These are phyloP conservation scores for Tiliacea aurago DNA, from an alignment of 2,888 invertebrate species.

Conservation along the genomic window DNA sequence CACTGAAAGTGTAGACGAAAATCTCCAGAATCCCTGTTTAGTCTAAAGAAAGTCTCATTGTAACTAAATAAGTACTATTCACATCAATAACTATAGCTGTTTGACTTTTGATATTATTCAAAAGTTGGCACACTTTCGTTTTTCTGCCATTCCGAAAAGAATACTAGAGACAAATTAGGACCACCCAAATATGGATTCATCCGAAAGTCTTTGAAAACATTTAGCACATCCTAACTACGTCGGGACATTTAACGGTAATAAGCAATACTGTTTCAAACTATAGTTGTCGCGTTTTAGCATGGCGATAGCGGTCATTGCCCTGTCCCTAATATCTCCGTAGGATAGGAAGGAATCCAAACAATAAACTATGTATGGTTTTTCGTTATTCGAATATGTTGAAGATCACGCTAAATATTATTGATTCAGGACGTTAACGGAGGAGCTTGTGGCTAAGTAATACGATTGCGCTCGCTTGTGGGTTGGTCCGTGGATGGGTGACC, in stretches of 20 bases:
- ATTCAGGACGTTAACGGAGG: no score
- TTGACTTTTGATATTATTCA: conserved; percentile 5
- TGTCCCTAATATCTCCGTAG: neutral
- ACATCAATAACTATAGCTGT: neutral
- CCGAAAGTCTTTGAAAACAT: conserved; percentile 32
- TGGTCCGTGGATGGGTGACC: no score
- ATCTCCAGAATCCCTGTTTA: neutral
- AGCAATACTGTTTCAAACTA: conserved; percentile 22
- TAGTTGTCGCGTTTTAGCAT: neutral
- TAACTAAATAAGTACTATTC: neutral
- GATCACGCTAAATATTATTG: neutral
- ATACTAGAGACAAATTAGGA: conserved; percentile 33
- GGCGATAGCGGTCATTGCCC: neutral
- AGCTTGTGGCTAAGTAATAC: no score
- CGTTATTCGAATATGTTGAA: neutral
- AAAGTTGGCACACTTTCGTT: conserved; percentile 22
- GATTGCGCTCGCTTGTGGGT: no score
- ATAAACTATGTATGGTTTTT: neutral
- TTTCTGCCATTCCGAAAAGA: conserved; percentile 16
- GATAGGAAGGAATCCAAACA: neutral
- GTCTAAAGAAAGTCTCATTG: neutral
- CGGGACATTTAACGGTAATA: conserved; percentile 34
- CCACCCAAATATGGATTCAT: conserved; percentile 38
- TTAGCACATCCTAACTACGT: conserved; percentile 22
- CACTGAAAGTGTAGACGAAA: no score